Evolutionary conservation across 2,113 vertebrate genomes (phyloP), one percentile per base, ranked within the genome.

Genomic region (Amphilophus citrinellus): DNA sequence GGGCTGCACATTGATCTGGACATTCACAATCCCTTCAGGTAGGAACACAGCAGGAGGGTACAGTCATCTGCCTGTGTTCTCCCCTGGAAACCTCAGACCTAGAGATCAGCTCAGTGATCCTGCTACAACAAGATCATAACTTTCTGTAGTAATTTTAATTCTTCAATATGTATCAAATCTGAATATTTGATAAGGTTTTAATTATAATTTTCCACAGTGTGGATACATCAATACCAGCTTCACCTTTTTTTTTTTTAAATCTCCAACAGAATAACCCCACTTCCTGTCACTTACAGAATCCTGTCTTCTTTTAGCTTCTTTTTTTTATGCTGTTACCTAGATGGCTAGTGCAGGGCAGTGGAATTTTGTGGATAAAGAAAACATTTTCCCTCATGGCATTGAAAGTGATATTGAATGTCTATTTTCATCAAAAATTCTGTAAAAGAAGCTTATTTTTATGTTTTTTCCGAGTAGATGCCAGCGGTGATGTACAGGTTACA

Each of bases 11-110:
- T 99, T 91, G 97, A 99, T 87, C 86, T 97, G 85, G 96, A 98
- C 88, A 68, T 94, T 94, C 96, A 97, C 79, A 97, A 99, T 92
- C 94, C 97, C 63, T 99, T 99, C 92, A 98, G 97, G 98, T 99
- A 96, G 87, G 91, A 79, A 47, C 87, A 61, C 77, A 83, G 84
- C 59, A 77, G 78, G 78, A 83, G 18, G 75, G 10, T 42, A 4
- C n/a, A n/a, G 61, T 63, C 18, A 63, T 76, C 61, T 84, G 60
- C 42, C 76, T 77, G 9, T 63, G 18, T 50, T 80, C 82, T 66
- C 60, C 24, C 22, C 56, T 57, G 80, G 68, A 79, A 61, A 60
- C 58, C 27, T 59, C 75, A 73, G 39, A 75, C 42, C 42, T 8
- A 32, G 76, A 30, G n/a, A 68, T 76, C 30, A 53, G 17, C 71